Percentiles rank a stretch among this genome's conserved stretches.
Conservation (phyloP, 2,797 vertebrate species). For the Acrocephalus scirpaceus region DNA sequence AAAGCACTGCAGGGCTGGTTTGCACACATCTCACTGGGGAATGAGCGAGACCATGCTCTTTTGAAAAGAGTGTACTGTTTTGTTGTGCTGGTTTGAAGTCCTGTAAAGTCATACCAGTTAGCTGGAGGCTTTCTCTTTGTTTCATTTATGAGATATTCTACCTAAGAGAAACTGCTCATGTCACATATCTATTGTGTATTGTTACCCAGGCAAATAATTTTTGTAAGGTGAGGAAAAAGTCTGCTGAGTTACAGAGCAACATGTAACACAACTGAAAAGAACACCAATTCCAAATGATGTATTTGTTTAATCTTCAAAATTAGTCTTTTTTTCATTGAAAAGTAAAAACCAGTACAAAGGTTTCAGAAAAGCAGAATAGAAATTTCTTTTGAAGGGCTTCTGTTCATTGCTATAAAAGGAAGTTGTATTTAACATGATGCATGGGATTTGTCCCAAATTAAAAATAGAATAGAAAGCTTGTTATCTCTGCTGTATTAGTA, state of each 20-base stretch:
- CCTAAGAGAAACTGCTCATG: neutral
- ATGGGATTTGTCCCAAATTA: neutral
- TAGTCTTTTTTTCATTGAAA: neutral
- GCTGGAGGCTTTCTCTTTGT: neutral
- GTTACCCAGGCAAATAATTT: neutral
- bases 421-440: neutral
- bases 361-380: neutral
- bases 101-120: neutral
- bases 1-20: neutral
- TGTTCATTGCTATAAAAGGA: neutral
- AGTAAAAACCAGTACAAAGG: neutral
- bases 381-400: neutral
- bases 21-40: accelerated
- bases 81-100: neutral
- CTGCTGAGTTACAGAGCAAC: neutral
- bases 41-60: accelerated
- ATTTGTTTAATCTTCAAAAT: neutral
- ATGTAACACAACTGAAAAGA: neutral
- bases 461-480: neutral
- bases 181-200: neutral
- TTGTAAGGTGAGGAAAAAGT: neutral
- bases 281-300: neutral
- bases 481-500: neutral
- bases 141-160: neutral
- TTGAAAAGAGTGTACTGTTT: neutral